Base-by-base conservation (phyloP, 2,888 invertebrate genomes). In the Monoplex corrugatus region DNA sequence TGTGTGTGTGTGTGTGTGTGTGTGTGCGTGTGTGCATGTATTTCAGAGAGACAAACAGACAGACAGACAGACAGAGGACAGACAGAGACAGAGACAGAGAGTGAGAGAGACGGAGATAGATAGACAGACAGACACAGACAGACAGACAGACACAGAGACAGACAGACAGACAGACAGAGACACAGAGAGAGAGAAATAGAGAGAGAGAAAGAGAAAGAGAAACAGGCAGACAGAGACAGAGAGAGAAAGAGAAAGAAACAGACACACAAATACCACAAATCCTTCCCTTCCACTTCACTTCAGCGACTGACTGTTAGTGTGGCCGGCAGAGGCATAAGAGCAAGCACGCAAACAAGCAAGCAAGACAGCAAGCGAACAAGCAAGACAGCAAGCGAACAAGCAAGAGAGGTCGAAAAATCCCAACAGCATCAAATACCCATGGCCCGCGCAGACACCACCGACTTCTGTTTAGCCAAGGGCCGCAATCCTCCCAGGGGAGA, bases 161-260 rank as follows among this genome's bases (percentile, higher is more conserved):
- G 84, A 84, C 0, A 84, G 84, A 50, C 0, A 84, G 84, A 84
- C 0, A 84, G 84, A 84, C 0, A 84, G 57, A 84, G 32, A 84
- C 35, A 57, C 19, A 50, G 50, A 82, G 5, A 82, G 80, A 80
- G 0, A 0, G 16, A 6, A 16, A 1, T 2, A 75, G 38, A 72
- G 8, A n/a, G n/a, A 35, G n/a, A 38, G 10, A 38, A 35, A 32
- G 35, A 3, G 35, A 68, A 16, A 13, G 50, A 50, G 50, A 50
- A 19, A 50, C 10, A 50, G 50, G 19, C 10, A 50, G 50, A 50
- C 10, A 50, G 50, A 50, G 50, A 50, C 10, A 50, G 50, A 50
- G 50, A 50, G 50, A 50, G 50, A 10, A 72, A 32, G 32, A 8
- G 32, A 72, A 1, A n/a, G 72, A 72, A 32, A 72, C 72, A 72